Base-by-base conservation (phyloP, 53 echinoderm and acorn worm genomes). In the Crossaster papposus region DNA sequence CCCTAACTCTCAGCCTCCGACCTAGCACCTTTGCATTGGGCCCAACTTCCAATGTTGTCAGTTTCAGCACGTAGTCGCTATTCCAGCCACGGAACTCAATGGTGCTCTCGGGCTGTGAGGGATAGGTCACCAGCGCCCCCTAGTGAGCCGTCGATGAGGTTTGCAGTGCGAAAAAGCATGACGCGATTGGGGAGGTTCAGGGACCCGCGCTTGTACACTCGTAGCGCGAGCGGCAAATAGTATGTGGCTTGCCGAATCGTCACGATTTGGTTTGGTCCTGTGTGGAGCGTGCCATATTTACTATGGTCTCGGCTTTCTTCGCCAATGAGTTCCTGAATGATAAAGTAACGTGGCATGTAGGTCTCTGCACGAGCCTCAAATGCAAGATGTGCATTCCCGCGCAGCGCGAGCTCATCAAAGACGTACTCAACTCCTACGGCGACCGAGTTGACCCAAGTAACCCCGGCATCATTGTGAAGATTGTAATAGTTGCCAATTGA, bases 361-460 rank as follows among this genome's bases (percentile, higher is more conserved):
- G 44, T 55, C 22, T 70, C 77, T 2, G 68, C 36, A 9, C 50
- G 77, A 70, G 85, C 64, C 83, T 94, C 96, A 80, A 96, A 92
- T n/a, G 83, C 96, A 33, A 96, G 91, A 68, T 96, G 96, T 13
- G 94, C 96, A 23, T 74, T 88, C 14, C 96, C 96, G 35, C 51
- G 87, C n/a, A 96, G 79, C 8, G 34, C 70, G 18, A 95, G 75
- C 76, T 91, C 89, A 55, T 91, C 91, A 74, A 93, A 90, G 34
- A 70, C 80, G 64, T 89, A 78, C 55, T 86, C 83, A n/a, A 80
- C 52, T 44, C 73, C 85, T 3, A 84, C 85, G 52, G 92, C 72
- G 0, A 91, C 32, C 7, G 92, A 83, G 85, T 91, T 91, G 38
- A 96, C 32, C 94, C 96, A 96, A 11, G 96, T 96, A 65, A 93